Conservation (phyloP, 2,888 invertebrate species). For the Ceramica pisi region DNA sequence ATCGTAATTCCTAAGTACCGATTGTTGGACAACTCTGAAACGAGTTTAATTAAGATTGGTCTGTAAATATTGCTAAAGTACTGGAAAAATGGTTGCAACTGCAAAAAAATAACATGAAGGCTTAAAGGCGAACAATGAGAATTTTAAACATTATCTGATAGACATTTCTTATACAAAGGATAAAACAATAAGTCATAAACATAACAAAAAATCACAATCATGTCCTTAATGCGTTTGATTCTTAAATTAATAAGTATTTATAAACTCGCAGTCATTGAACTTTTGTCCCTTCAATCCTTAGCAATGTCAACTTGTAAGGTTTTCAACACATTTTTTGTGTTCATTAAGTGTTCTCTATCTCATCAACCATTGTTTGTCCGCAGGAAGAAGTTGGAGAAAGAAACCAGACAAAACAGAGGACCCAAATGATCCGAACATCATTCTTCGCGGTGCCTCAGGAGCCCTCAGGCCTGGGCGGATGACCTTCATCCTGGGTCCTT, state of each 20-base stretch:
- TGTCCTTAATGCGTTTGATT: not conserved
- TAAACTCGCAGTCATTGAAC: slow-evolving; percentile 14
- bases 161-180: not conserved
- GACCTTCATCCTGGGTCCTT: slow-evolving; percentile 93
- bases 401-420: slow-evolving; percentile 51
- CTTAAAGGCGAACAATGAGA: not conserved
- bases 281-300: not conserved
- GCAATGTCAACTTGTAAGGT: slow-evolving; percentile 10
- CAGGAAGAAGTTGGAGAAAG: slow-evolving; percentile 67
- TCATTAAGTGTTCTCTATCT: not conserved
- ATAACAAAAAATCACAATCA: slow-evolving; percentile 28
- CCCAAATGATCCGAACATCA: slow-evolving; percentile 73
- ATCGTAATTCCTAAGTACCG: not conserved
- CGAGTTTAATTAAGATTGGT: not conserved
- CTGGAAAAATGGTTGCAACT: not conserved
- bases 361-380: not conserved
- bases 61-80: not conserved
- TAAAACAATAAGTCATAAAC: slow-evolving; percentile 3
- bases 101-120: too few relatives aligned
- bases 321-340: not conserved
- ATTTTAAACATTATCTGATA: not conserved
- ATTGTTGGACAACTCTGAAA: not conserved
- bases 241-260: not conserved
- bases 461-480: slow-evolving; percentile 91
- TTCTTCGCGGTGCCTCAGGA: slow-evolving; percentile 91